Evolutionary conservation across 1,140 invertebrate species (phyloP).

Genomic region (Tetraneura akinire): DNA sequence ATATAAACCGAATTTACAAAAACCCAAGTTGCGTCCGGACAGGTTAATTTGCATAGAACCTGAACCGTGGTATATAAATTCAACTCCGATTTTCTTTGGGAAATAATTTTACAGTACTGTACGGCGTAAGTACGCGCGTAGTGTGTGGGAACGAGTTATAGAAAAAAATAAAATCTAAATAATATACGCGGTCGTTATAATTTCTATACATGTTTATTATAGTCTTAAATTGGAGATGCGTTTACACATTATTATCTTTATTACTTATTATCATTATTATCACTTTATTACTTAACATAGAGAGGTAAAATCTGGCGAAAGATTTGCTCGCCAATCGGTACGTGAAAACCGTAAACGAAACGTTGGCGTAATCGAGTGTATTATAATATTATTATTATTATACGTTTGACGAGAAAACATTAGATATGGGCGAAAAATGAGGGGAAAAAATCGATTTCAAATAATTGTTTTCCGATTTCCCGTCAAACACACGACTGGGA

Average conservation of each 20-base stretch:
- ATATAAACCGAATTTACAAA: too few species aligned
- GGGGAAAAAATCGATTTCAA: not conserved
- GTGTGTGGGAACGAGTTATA: too few species aligned
- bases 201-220: not conserved
- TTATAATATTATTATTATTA: not conserved
- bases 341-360: constrained; percentile 42
- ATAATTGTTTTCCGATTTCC: constrained; percentile 11
- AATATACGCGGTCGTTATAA: not conserved
- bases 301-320: constrained; percentile 18
- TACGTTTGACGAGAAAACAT: constrained; percentile 5
- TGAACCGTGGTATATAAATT: not conserved
- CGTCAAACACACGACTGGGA: not conserved
- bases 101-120: not conserved
- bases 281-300: not conserved
- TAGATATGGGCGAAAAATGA: not conserved
- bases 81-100: not conserved
- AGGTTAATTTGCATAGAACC: constrained; percentile 20
- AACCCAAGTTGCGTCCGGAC: not conserved
- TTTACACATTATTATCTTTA: not conserved
- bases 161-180: not conserved
- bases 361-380: not conserved
- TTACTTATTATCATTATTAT: not conserved
- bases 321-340: constrained; percentile 16
- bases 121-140: not conserved
- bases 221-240: constrained; percentile 10